Base-by-base conservation (phyloP, 2,888 invertebrate species). In the Oscheius sp. region DNA sequence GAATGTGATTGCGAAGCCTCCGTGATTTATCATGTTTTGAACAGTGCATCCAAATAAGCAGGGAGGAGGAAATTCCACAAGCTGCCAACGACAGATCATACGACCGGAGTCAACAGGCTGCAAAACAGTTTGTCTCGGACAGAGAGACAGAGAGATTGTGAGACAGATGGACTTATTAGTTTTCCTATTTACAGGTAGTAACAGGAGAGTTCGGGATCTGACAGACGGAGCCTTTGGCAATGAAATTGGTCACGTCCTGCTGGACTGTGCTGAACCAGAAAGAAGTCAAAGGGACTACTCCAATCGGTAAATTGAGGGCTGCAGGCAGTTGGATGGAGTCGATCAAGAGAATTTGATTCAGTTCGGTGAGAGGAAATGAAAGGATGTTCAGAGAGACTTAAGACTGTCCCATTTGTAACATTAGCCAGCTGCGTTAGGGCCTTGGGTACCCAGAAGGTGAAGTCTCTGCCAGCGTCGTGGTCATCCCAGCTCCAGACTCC, bases 401-500 rank as follows among this genome's bases (percentile, higher is more conserved):
- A 21, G 21, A 21, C 21, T 21, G 21, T 21, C 21, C 35, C 13
- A 60, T 37, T 35, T 11, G 63, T 48, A 29, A 65, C 48, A 9
- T 51, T 51, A 65, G 50, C 32, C 7, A 51, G 9, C 50, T 21
- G 42, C 3, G 42, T 42, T 7, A 42, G 42, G 7, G 42, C 42
- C 7, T 42, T 42, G 42, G 42, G 42, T 1, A 51, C 48, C 51
- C 65, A 65, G 1, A 47, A 21, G 9, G 50, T 48, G 62, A n/a
- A 62, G 42, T 33, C 21, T 10, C 50, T 50, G 3, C 29, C 29
- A 3, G 50, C 29, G 3, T 48, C 65, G 29, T 42, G 42, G 42
- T 65, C 50, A 33, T 65, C 65, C 65, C 65, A 65, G 2, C 29
- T n/a, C 32, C 47, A 65, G n/a, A 47, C 33, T 9, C 65, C 65